These are phyloP conservation scores for Lepidocolaptes lacrymiger DNA, from an alignment of 2,797 vertebrate species.

Conservation along the genomic window DNA sequence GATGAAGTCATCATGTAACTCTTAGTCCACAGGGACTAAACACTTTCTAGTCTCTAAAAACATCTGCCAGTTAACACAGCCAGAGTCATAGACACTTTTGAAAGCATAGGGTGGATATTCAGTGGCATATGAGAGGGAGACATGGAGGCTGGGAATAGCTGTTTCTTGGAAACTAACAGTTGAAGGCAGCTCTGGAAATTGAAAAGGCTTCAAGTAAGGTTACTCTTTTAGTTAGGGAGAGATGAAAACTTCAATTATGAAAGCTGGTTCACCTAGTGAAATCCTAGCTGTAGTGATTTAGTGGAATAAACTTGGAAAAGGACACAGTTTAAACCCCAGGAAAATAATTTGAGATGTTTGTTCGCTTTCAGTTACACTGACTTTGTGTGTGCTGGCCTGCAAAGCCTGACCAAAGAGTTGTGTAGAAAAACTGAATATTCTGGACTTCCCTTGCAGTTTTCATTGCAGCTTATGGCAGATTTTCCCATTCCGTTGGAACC, in stretches of 20 bases:
- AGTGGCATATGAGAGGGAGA: constrained; percentile 48
- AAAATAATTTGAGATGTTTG: constrained; percentile 45
- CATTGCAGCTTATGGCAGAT: constrained; percentile 17
- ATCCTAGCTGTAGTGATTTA: constrained; percentile 57
- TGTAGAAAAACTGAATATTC: neutral
- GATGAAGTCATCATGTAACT: constrained; percentile 61
- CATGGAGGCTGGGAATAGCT: constrained; percentile 19
- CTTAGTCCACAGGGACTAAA: constrained; percentile 44
- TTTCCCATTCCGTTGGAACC: constrained; percentile 19
- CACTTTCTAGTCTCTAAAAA: constrained; percentile 58
- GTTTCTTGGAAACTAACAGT: constrained; percentile 56
- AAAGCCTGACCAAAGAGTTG: constrained; percentile 35
- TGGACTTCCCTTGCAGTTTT: constrained; percentile 20
- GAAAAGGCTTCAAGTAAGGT: constrained; percentile 56
- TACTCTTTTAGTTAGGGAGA: constrained; percentile 57
- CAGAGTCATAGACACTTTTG: constrained; percentile 51
- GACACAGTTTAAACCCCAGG: constrained; percentile 50
- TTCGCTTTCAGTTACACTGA: constrained; percentile 43
- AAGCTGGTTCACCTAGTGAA: constrained; percentile 61
- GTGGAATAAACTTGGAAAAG: constrained; percentile 65
- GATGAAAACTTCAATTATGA: constrained; percentile 65
- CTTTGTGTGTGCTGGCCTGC: neutral
- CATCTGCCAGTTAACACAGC: constrained; percentile 36
- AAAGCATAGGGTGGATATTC: constrained; percentile 47
- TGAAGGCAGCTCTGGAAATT: constrained; percentile 55